Evolutionary conservation across 2,113 vertebrate genomes (phyloP).

Genomic region (Phylloscopus whistleri): DNA sequence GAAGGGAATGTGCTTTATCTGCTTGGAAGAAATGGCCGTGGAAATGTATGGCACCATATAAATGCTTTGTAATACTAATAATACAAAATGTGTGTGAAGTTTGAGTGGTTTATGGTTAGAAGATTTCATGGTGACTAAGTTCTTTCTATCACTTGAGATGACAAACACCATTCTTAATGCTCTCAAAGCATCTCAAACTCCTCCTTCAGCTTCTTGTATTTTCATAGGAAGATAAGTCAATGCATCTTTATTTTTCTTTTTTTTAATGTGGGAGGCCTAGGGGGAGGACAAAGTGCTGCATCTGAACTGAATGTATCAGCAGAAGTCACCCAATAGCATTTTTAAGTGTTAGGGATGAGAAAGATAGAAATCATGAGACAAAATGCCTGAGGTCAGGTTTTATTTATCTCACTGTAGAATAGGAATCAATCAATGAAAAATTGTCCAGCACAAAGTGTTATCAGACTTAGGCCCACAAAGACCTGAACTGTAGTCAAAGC

Average conservation of each 20-base stretch:
- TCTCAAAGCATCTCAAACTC: background rate
- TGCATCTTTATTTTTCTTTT: background rate
- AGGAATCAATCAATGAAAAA: background rate
- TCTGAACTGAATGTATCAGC: background rate
- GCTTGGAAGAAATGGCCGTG: background rate
- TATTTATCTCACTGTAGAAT: background rate
- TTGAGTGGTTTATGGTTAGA: background rate
- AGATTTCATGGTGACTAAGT: conserved; percentile 4
- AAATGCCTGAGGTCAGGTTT: background rate
- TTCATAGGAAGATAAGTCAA: background rate
- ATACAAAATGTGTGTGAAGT: conserved; percentile 9
- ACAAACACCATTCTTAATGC: background rate
- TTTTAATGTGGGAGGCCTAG: background rate
- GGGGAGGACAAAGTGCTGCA: background rate
- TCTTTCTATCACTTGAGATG: background rate
- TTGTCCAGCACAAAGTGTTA: background rate
- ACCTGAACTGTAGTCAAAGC: background rate
- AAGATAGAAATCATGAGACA: background rate
- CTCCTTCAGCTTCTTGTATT: background rate
- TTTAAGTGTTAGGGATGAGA: background rate
- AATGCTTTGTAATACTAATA: conserved; percentile 43
- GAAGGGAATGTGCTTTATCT: conserved; percentile 39
- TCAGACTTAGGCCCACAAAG: background rate
- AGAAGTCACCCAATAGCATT: background rate
- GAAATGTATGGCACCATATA: conserved; percentile 19